Evolutionary conservation across 1,140 invertebrate genomes (phyloP), one percentile per base, ranked within the genome.

Genomic region (Lepidurus arcticus): DNA sequence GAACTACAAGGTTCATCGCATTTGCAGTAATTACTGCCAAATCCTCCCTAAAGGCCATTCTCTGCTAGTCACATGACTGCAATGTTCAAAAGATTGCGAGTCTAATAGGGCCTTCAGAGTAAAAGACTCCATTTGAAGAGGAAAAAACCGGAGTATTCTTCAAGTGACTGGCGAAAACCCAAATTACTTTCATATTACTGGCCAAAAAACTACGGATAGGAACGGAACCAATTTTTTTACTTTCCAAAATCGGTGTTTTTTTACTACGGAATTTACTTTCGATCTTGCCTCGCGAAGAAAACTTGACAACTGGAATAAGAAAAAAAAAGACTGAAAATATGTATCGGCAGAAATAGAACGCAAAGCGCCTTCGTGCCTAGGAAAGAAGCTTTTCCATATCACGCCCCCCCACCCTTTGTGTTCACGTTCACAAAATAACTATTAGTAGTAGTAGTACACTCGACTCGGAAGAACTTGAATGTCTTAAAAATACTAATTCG

Each of bases 321-420:
- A 34, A 34, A 65, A 16, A 21, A 65, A n/a, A 16, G 16, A 4
- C 16, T 47, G 4, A 16, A 47, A 47, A 0, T 10, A 65, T 65
- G 3, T 65, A 65, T 65, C 0, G 16, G 8, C 16, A 65, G 53
- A 34, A 34, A 65, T 21, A 21, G 21, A 21, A 65, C 16, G 16
- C 21, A 9, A 65, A 65, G n/a, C 53, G 21, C 53, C 53, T 21
- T 16, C 53, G 53, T 65, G 53, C 53, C 53, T 65, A 9, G 53
- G 53, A 65, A 65, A 65, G 53, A 6, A n/a, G 53, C 16, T 65
- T 65, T 65, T 65, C 13, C 53, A 65, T 65, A 65, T 65, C 53
- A 65, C 53, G 16, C 53, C 53, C 53, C 53, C 53, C 13, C 53
- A 65, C 53, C 53, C 53, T 21, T 65, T 65, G 53, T 65, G 53